Evolutionary conservation across 2,113 vertebrate genomes (phyloP).

Genomic region (Platichthys stellatus): DNA sequence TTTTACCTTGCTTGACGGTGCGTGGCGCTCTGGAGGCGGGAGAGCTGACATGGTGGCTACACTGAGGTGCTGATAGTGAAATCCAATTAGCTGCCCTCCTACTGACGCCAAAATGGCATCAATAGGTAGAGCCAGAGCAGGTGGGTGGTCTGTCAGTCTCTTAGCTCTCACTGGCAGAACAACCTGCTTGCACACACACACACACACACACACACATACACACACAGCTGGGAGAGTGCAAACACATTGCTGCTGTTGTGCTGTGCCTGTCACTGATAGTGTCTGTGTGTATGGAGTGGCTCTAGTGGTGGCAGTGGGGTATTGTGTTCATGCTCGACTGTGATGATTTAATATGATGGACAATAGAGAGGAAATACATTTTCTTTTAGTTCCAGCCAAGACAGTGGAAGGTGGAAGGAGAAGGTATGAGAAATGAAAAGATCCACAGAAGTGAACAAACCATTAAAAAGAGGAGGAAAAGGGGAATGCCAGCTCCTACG

Average conservation of each 20-base stretch:
- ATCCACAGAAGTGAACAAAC: conserved; percentile 60
- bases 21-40: conserved; percentile 63
- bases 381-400: conserved; percentile 50
- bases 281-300: conserved; percentile 32
- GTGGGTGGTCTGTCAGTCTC: conserved; percentile 79
- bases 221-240: conserved; percentile 24
- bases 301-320: conserved; percentile 23
- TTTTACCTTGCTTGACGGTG: conserved; percentile 61
- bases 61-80: conserved; percentile 76
- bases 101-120: conserved; percentile 69
- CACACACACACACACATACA: background rate
- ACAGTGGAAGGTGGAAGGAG: conserved; percentile 53
- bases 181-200: conserved; percentile 49
- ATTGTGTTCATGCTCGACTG: conserved; percentile 39
- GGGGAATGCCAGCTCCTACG: conserved; percentile 74
- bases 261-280: conserved; percentile 59
- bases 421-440: conserved; percentile 37
- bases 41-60: conserved; percentile 71
- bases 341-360: conserved; percentile 51
- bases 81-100: conserved; percentile 80
- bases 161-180: conserved; percentile 53
- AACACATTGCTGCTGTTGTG: conserved; percentile 33
- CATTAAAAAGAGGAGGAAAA: conserved; percentile 60
- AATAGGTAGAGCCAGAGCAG: conserved; percentile 72
- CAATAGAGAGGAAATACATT: conserved; percentile 53